Conservation (phyloP, 1,140 invertebrate species). For the Heliconius nattereri region DNA sequence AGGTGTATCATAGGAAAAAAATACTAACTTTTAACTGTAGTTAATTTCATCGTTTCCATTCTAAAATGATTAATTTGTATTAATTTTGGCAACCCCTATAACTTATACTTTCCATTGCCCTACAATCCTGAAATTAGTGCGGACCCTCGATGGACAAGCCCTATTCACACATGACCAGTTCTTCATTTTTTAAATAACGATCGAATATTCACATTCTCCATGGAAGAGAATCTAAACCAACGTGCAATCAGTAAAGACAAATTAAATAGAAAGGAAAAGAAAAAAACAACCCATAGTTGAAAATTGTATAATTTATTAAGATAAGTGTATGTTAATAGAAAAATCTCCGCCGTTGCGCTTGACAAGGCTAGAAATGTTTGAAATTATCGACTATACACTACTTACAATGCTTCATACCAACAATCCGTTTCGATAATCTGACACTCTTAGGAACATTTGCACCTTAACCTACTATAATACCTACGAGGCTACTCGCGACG, state of each 20-base stretch:
- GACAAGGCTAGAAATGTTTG: conserved; percentile 69
- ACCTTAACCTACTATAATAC: conserved; percentile 63
- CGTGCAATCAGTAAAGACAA: background rate
- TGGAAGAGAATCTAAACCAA: too few relatives aligned
- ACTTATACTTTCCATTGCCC: too few relatives aligned
- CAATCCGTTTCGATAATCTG: conserved; percentile 51
- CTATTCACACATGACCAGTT: too few relatives aligned
- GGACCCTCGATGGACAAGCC: too few relatives aligned
- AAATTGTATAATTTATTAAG: conserved; percentile 73
- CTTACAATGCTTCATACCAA: conserved; percentile 50
- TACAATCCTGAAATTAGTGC: too few relatives aligned
- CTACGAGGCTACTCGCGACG: conserved; percentile 26
- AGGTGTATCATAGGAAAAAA: too few relatives aligned
- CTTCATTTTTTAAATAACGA: too few relatives aligned
- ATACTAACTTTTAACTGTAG: too few relatives aligned
- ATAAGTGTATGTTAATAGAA: conserved; percentile 75
- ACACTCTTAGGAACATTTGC: conserved; percentile 79
- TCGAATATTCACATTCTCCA: too few relatives aligned
- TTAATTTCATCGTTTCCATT: too few relatives aligned
- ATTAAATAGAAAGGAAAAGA: conserved; percentile 18
- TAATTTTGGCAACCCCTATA: too few relatives aligned
- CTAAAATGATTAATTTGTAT: too few relatives aligned
- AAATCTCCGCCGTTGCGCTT: conserved; percentile 69
- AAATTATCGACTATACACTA: conserved; percentile 68
- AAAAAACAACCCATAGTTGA: conserved; percentile 49